Conservation (phyloP, 2,888 invertebrate species). For the Mythimna albipuncta region DNA sequence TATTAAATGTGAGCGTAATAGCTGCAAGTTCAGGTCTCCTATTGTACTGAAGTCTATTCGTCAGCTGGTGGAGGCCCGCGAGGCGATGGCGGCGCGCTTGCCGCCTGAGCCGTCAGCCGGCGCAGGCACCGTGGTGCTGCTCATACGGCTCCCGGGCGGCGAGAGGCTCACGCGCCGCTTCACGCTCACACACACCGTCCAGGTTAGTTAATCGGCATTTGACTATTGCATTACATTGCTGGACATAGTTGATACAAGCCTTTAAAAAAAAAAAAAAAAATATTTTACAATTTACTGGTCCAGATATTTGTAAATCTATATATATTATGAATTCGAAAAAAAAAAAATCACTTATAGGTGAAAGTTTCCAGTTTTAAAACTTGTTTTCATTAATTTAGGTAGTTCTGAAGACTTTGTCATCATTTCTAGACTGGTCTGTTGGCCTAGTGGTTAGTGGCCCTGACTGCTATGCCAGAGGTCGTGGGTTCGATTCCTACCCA, state of each 20-base stretch:
- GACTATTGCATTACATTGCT: not conserved
- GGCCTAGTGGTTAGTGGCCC: too few relatives aligned
- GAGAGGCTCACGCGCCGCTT: slow-evolving; percentile 97
- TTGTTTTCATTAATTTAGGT: not conserved
- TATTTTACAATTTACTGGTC: too few relatives aligned
- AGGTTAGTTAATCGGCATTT: slow-evolving; percentile 87
- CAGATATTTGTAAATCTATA: too few relatives aligned
- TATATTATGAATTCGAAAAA: not conserved
- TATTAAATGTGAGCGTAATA: slow-evolving; percentile 4
- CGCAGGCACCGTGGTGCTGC: slow-evolving; percentile 94
- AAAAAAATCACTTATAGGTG: too few relatives aligned
- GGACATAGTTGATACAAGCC: not conserved
- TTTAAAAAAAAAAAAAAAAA: too few relatives aligned
- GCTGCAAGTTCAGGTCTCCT: slow-evolving; percentile 20
- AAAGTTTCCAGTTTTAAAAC: not conserved
- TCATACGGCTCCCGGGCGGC: slow-evolving; percentile 98
- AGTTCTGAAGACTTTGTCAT: not conserved
- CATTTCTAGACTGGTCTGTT: not conserved
- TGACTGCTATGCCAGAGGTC: too few relatives aligned
- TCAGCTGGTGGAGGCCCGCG: slow-evolving; percentile 92
- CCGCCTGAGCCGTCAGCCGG: slow-evolving; percentile 94
- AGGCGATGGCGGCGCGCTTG: slow-evolving; percentile 92
- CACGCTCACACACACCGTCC: slow-evolving; percentile 94
- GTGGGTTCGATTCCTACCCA: too few relatives aligned
- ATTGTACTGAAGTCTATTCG: slow-evolving; percentile 45